phyloP scores from a whole-genome alignment of 2,113 vertebrate species.

The Sinocyclocheilus maitianheensis region DNA sequence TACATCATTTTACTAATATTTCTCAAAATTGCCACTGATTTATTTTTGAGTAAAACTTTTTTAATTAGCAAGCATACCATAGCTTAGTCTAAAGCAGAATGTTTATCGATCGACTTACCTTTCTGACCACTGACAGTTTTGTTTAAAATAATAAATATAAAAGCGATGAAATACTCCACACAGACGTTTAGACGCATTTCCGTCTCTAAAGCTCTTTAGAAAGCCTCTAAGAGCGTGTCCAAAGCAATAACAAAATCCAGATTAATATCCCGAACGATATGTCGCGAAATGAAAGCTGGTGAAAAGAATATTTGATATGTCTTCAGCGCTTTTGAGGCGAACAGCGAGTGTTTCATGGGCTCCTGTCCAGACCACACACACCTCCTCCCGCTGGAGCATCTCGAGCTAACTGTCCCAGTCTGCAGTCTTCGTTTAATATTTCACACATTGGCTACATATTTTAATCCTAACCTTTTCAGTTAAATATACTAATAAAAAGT shows the following conservation, averaged over 20 bases:
- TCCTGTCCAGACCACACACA: constrained; percentile 32
- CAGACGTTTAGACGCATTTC: constrained; percentile 8
- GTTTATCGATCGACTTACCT: constrained; percentile 17
- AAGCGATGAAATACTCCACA: not conserved
- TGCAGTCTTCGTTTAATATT: not conserved
- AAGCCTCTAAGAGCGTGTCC: not conserved
- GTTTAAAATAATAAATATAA: constrained; percentile 23
- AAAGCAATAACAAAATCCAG: not conserved
- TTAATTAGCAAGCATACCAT: not conserved
- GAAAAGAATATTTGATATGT: not conserved
- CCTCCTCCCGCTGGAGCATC: constrained; percentile 31
- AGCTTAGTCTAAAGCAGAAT: not conserved
- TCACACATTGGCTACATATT: not conserved
- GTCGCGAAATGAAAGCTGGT: not conserved
- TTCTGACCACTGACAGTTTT: not conserved
- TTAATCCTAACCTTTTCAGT: not conserved
- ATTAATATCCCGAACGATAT: not conserved
- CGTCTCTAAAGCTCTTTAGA: not conserved
- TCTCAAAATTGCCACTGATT: not conserved
- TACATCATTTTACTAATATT: not conserved
- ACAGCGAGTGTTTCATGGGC: constrained; percentile 1
- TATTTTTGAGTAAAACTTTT: not conserved
- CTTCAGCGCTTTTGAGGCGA: not conserved
- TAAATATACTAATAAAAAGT: not conserved
- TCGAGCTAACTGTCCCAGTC: not conserved